A percentile compares a stretch with the other conserved stretches of the same genome.
phyloP scores from a whole-genome alignment of 2,797 vertebrate genomes.

The Tragelaphus oryx region DNA sequence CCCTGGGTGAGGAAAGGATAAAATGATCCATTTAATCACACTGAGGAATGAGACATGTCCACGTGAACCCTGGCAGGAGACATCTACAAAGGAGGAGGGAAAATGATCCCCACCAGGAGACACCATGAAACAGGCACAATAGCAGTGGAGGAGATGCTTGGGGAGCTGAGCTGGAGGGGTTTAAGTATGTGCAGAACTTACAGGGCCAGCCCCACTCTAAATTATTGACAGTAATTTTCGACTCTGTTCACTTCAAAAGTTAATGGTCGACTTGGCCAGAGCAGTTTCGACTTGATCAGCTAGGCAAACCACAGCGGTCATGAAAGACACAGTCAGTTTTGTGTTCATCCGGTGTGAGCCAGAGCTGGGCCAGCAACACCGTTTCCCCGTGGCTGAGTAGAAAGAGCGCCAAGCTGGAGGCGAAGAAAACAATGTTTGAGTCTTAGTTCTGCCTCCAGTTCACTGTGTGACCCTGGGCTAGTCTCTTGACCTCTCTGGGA shows the following conservation, averaged over 20 bases:
- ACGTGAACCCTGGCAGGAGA: neutral
- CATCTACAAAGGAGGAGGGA: neutral
- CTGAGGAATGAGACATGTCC: neutral
- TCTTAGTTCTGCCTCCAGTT: neutral
- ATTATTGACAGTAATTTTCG: neutral
- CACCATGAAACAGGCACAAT: neutral
- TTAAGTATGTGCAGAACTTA: neutral
- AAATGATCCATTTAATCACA: neutral
- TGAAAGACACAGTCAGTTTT: neutral
- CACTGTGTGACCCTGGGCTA: neutral
- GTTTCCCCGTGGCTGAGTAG: neutral
- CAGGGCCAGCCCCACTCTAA: neutral
- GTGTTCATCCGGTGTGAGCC: neutral
- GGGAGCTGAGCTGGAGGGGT: neutral
- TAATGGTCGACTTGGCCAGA: slow-evolving; percentile 28
- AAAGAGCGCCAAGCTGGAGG: neutral
- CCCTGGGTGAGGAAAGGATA: neutral
- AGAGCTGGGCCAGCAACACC: neutral
- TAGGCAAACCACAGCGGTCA: neutral
- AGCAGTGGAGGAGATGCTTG: neutral
- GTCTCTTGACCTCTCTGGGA: neutral
- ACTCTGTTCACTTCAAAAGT: slow-evolving; percentile 15
- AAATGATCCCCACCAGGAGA: neutral
- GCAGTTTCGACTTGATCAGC: slow-evolving; percentile 5
- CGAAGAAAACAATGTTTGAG: neutral